These are phyloP conservation scores for Tyrannus savana DNA, from an alignment of 2,113 vertebrate genomes.

Conservation along the genomic window DNA sequence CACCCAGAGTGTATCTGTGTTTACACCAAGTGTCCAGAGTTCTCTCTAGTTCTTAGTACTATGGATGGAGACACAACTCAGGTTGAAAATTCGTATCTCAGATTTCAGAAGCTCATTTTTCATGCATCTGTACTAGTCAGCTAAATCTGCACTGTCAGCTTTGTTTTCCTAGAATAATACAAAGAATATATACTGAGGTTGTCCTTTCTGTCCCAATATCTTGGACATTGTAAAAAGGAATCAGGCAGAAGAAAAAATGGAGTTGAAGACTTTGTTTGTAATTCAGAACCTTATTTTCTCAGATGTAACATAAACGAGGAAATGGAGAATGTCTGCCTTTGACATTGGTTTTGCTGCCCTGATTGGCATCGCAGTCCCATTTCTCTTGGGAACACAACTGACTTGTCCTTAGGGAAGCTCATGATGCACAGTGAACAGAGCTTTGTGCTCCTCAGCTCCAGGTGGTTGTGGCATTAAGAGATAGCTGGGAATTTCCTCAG, in stretches of 20 bases:
- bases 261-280: neutral
- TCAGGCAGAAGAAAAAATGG: neutral
- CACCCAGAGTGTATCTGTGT: neutral
- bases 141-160: neutral
- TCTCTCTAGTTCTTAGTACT: neutral
- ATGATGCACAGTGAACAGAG: neutral
- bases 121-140: neutral
- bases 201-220: neutral
- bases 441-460: neutral
- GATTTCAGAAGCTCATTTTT: neutral
- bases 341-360: neutral
- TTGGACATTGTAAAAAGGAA: neutral
- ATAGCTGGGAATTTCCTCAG: neutral
- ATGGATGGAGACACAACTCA: neutral
- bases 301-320: neutral
- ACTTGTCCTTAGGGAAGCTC: neutral
- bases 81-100: neutral
- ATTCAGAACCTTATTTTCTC: neutral
- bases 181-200: neutral
- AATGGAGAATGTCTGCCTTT: neutral
- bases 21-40: neutral
- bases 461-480: neutral
- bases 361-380: neutral
- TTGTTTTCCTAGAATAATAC: neutral
- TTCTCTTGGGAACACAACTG: neutral